A percentile compares a stretch with the other conserved stretches of the same genome.
Conservation (phyloP, 2,797 vertebrate species). For the Rhynchotus rufescens region DNA sequence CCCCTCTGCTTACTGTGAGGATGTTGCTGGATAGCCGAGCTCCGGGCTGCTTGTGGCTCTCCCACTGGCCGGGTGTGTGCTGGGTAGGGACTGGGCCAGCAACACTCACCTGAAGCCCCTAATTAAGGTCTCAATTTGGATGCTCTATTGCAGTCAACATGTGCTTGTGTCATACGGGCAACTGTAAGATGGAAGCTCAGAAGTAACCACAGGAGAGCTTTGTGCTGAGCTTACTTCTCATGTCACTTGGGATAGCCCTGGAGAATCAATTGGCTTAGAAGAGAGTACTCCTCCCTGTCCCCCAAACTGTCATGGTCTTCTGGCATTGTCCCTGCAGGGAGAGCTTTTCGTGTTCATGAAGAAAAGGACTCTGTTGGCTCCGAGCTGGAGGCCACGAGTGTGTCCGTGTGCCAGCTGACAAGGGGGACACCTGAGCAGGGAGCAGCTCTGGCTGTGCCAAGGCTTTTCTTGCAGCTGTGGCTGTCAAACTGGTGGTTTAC, state of each 20-base stretch:
- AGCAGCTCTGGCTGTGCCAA: neutral
- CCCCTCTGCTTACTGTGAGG: neutral
- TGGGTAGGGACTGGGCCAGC: neutral
- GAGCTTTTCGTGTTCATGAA: neutral
- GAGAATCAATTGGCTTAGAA: neutral
- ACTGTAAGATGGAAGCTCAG: neutral
- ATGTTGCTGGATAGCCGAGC: neutral
- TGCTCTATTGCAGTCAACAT: neutral
- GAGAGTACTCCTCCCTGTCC: neutral
- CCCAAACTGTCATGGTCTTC: neutral
- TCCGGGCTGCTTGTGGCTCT: neutral
- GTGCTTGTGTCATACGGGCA: neutral
- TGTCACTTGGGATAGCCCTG: neutral
- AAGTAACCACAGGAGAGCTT: neutral
- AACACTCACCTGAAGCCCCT: neutral
- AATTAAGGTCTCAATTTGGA: fast-evolving
- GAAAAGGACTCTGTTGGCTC: neutral
- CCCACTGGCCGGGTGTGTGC: neutral
- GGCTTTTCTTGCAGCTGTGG: neutral
- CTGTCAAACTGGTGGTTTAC: neutral
- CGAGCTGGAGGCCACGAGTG: neutral
- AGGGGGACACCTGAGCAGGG: neutral
- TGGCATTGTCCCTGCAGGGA: neutral
- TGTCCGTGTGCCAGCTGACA: neutral
- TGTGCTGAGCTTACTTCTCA: neutral